Evolutionary conservation across 1,140 invertebrate genomes (phyloP), one percentile per base, ranked within the genome.

Genomic region (Lepeophtheirus salmonis): DNA sequence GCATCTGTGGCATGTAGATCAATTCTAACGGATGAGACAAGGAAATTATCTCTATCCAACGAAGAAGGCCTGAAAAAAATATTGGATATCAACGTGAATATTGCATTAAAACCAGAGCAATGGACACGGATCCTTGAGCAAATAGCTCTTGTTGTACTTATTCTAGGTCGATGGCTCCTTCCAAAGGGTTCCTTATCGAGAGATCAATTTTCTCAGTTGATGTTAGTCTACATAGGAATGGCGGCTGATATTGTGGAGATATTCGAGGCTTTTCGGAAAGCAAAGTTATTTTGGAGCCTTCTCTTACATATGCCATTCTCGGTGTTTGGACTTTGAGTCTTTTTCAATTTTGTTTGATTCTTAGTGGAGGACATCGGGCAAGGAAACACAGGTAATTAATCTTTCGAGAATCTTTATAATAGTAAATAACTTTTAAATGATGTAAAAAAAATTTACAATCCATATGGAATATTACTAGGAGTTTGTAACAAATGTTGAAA

Each of bases 231-330:
- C 66, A 71, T 77, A 56, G 75, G 71, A 21, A 73, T 73, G 61
- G 74, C 75, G 1, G 75, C 74, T 2, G 76, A 77, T 65, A 78
- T 78, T 64, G 72, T 77, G 2, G 76, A 77, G 65, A 73, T 77
- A 62, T 76, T 76, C 64, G 76, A 77, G 59, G 71, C 75, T 23
- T 77, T 77, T 63, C 55, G 56, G 61, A 60, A 55, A 56, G 60
- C 1, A 56, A 49, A 1, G 66, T 67, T 25, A 53, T 65, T 17
- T 24, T 62, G 0, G 67, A 65, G 25, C 41, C 62, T 12, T 64
- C 67, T 23, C 64, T 67, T 16, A 63, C 65, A 13, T 67, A 64
- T 50, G 64, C 64, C 4, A 64, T 64, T 12, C 59, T 67, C 12
- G 67, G 64, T 59, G 25, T 64, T n/a, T 63, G 64, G 30, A 26